Base-by-base conservation (phyloP, 1,140 invertebrate genomes). In the Microplitis demolitor region DNA sequence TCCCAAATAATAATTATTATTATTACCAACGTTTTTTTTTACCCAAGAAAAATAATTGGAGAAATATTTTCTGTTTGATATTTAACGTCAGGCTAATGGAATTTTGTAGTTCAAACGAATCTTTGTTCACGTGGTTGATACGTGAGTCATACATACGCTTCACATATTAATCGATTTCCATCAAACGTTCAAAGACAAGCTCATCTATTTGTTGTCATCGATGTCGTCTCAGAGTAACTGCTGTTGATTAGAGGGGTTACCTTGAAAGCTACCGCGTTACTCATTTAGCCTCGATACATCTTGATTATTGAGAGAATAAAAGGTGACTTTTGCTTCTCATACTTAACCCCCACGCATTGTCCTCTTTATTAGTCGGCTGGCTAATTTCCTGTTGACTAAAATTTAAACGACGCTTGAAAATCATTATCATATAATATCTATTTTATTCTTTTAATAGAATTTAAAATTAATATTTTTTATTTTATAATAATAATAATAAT, bases 271-370 rank as follows among this genome's bases (percentile, higher is more conserved):
- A 13, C 34, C 34, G 34, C 62, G 66, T 67, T 54, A 64, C 66
- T 54, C 51, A 67, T 53, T 67, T 34, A 67, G 66, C 50, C 50
- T 11, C 50, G 66, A 67, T 67, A 67, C 66, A 67, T 67, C 50
- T 67, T 14, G 63, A 66, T 66, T 37, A 66, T 34, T 31, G 39
- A 14, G 63, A 24, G 33, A 39, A 45, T 45, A 54, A 6, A 24
- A 54, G 53, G 16, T 54, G 66, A 67, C 50, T 50, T 66, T 62
- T 37, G 34, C 60, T 35, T 62, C 13, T 37, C n/a, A 66, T 24
- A 13, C 14, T n/a, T 11, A 37, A 34, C 14, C 11, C 34, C 11
- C 39, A 66, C n/a, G 50, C 63, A 66, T 58, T 4, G 24, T 24
- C 5, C 39, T 6, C 11, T 24, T 24, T 24, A 11, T 45, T 45